Conservation (phyloP, 2,797 vertebrate species). For the Ficedula albicollis region DNA sequence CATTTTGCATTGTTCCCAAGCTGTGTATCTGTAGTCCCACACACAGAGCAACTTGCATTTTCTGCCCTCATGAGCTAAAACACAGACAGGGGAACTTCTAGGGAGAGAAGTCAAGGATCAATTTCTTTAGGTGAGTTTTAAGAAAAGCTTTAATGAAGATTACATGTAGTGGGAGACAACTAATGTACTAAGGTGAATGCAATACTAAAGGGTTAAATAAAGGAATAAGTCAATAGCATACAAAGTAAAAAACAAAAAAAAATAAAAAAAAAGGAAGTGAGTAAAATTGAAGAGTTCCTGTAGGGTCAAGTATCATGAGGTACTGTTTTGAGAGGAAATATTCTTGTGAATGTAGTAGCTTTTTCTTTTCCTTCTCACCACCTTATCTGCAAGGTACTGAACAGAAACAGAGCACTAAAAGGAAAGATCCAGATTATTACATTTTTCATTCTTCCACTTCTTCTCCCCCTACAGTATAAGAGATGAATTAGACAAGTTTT, state of each 20-base stretch:
- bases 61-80: background rate
- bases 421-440: background rate
- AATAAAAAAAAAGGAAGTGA: background rate
- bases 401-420: background rate
- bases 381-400: background rate
- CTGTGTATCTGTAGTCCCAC: background rate
- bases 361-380: background rate
- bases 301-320: background rate
- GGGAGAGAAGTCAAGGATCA: background rate
- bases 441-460: background rate
- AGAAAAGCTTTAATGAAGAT: background rate
- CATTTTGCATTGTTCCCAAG: slow-evolving; percentile 38
- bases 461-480: background rate
- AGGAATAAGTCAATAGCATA: background rate
- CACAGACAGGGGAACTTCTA: background rate
- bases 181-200: background rate
- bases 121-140: background rate
- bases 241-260: background rate
- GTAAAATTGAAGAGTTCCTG: background rate
- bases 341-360: background rate
- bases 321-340: background rate
- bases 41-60: background rate
- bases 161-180: background rate
- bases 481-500: background rate
- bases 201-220: background rate